Evolutionary conservation across 2,888 invertebrate species (phyloP).

Genomic region (Stomorhina lunata): DNA sequence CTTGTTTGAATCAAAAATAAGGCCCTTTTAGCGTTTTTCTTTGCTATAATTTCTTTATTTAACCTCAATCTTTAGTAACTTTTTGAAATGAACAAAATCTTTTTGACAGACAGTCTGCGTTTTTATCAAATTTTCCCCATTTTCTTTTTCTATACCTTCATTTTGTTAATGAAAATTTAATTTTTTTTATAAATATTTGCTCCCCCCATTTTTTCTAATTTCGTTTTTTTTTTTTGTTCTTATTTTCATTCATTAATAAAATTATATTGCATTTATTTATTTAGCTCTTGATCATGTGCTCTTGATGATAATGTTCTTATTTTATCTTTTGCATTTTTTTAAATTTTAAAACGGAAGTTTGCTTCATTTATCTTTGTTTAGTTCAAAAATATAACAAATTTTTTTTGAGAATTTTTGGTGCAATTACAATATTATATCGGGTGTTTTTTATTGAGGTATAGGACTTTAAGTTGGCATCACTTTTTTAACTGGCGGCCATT

Average conservation of each 20-base stretch:
- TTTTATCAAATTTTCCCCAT: not conserved
- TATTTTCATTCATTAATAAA: conserved; percentile 22
- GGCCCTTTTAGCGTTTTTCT: conserved; percentile 9
- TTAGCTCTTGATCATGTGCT: conserved; percentile 30
- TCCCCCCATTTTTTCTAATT: not conserved
- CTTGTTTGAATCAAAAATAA: too few relatives aligned
- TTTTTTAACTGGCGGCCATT: too few relatives aligned
- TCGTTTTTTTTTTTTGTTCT: not conserved
- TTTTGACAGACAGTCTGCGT: not conserved
- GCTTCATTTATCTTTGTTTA: conserved; percentile 15
- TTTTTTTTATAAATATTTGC: conserved; percentile 2
- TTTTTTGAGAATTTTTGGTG: not conserved
- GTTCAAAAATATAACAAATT: not conserved
- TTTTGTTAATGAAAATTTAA: conserved; percentile 21
- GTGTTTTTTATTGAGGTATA: too few relatives aligned
- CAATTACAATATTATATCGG: too few relatives aligned
- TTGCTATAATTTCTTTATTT: not conserved
- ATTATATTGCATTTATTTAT: not conserved
- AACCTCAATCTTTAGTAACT: conserved; percentile 40
- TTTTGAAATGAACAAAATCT: conserved; percentile 9
- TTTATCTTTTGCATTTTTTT: not conserved
- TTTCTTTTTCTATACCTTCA: not conserved
- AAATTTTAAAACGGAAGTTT: conserved; percentile 12
- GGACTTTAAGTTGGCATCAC: too few relatives aligned
- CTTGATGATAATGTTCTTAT: not conserved